Conservation (phyloP, 1,140 invertebrate species). For the Tetraneura akinire region DNA sequence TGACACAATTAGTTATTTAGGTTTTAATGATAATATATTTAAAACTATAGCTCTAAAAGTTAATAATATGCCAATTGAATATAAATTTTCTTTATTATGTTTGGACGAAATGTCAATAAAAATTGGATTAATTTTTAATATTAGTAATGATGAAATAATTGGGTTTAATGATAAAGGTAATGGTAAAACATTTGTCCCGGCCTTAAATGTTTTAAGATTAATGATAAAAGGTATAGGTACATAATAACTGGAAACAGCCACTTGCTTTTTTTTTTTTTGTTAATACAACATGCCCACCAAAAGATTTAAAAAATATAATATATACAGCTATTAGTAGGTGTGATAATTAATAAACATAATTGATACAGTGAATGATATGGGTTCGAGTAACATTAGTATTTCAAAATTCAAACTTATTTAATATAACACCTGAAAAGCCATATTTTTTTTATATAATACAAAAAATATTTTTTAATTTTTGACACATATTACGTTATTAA, state of each 20-base stretch:
- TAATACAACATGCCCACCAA: no score
- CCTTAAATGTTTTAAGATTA: slow-evolving; percentile 2
- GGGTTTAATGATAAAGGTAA: slow-evolving; percentile 3
- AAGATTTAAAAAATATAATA: no score
- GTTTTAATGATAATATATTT: slow-evolving; percentile 2
- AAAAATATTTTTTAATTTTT: background rate
- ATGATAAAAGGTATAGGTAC: no score
- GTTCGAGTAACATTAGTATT: no score
- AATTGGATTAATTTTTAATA: slow-evolving; percentile 9
- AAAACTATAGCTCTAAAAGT: background rate
- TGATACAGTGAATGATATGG: no score
- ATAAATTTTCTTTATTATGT: slow-evolving; percentile 5
- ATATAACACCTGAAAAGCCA: background rate
- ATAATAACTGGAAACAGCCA: no score
- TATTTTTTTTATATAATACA: background rate
- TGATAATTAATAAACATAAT: no score
- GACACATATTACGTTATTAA: background rate
- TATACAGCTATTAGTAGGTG: no score
- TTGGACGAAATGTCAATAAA: background rate
- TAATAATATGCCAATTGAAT: background rate
- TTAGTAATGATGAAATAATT: slow-evolving; percentile 16
- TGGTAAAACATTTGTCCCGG: background rate
- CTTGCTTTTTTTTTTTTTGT: no score
- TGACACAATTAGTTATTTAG: background rate
- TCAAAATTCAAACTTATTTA: no score